A percentile compares a stretch with the other conserved stretches of the same genome.
Conservation (phyloP, 2,113 vertebrate species). For the Grus americana region DNA sequence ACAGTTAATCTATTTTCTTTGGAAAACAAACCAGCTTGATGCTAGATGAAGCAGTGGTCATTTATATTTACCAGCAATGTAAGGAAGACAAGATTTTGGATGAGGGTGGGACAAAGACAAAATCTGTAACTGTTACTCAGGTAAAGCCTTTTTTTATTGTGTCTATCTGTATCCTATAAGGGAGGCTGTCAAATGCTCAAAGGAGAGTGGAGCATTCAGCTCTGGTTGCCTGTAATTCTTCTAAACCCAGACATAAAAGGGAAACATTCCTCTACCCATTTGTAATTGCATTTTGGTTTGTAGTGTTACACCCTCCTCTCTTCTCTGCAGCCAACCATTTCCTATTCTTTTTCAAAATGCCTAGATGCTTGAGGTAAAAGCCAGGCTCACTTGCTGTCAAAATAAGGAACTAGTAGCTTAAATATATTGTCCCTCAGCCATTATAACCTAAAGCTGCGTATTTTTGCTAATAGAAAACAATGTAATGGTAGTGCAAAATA, state of each 20-base stretch:
- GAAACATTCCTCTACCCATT: not conserved
- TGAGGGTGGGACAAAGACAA: not conserved
- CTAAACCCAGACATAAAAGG: not conserved
- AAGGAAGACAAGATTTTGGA: not conserved
- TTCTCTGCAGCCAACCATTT: not conserved
- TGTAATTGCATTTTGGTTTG: not conserved
- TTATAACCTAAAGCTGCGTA: not conserved
- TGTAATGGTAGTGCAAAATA: not conserved
- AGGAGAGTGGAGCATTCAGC: not conserved
- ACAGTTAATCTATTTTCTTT: not conserved
- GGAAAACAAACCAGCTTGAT: not conserved
- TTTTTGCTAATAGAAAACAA: not conserved
- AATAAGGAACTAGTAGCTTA: not conserved
- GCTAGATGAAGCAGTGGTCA: not conserved
- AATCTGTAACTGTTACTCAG: not conserved
- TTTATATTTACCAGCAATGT: not conserved
- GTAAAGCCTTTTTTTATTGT: not conserved
- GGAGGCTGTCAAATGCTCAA: not conserved
- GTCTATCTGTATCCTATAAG: not conserved
- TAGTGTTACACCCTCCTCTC: not conserved
- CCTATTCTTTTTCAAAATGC: not conserved
- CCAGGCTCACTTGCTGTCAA: not conserved
- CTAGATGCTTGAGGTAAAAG: not conserved
- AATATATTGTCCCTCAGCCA: not conserved
- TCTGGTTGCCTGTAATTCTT: not conserved